phyloP scores from a whole-genome alignment of 2,888 invertebrate genomes.

The Mesorhabditis sp. region DNA sequence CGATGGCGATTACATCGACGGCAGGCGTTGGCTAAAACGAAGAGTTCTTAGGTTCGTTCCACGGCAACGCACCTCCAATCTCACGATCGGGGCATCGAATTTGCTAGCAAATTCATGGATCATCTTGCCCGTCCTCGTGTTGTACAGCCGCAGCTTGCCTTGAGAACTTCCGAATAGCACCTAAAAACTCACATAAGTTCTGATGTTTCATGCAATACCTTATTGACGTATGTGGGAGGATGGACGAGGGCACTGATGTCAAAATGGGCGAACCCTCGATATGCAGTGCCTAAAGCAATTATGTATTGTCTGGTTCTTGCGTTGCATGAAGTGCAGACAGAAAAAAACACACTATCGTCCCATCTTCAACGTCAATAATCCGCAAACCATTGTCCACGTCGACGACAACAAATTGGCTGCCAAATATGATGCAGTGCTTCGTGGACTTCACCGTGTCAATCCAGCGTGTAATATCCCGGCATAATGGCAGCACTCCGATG shows the following conservation, averaged over 20 bases:
- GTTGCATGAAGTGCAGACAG: too few relatives aligned
- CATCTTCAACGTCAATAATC: slow-evolving; percentile 31
- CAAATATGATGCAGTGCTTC: slow-evolving; percentile 28
- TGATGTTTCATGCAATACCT: slow-evolving; percentile 64
- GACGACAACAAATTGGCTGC: slow-evolving; percentile 25
- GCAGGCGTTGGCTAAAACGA: slow-evolving; percentile 77
- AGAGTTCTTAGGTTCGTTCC: background rate
- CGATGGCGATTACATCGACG: slow-evolving; percentile 83
- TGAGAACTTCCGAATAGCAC: slow-evolving; percentile 40
- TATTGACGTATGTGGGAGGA: slow-evolving; percentile 90
- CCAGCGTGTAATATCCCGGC: slow-evolving; percentile 20
- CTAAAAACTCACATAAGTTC: slow-evolving; percentile 22
- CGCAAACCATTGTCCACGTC: slow-evolving; percentile 34
- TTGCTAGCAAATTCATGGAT: slow-evolving; percentile 67
- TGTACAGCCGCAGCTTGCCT: slow-evolving; percentile 46
- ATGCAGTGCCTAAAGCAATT: slow-evolving; percentile 21
- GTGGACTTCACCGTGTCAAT: slow-evolving; percentile 10
- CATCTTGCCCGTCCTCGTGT: slow-evolving; percentile 46
- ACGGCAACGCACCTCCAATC: background rate
- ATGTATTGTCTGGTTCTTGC: too few relatives aligned
- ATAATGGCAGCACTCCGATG: slow-evolving; percentile 29
- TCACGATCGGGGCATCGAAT: slow-evolving; percentile 1
- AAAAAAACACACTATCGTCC: slow-evolving; percentile 4
- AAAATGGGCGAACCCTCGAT: slow-evolving; percentile 63
- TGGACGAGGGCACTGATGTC: slow-evolving; percentile 79